Evolutionary conservation across 2,888 invertebrate species (phyloP), one percentile per base, ranked within the genome.

Genomic region (Erebia palarica): DNA sequence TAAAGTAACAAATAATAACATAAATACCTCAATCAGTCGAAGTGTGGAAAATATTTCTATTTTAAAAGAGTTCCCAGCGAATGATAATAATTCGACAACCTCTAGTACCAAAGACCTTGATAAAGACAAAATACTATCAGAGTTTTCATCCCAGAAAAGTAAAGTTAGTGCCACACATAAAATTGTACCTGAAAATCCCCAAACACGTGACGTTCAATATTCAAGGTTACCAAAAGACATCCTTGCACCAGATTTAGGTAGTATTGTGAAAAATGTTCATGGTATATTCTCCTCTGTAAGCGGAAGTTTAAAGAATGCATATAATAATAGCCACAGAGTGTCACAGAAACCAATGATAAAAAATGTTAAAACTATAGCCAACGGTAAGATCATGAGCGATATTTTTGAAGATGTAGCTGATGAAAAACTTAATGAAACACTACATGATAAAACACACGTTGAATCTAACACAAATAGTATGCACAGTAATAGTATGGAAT

Each of bases 221-320:
- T 71, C 86, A 0, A 80, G 87, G 51, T 77, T 91, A 78, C 89
- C 90, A 0, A 92, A 92, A 79, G 93, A 93, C 74, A 77, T 92
- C 0, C 69, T 92, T 1, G 84, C 90, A 0, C 92, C 90, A 83
- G 93, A 93, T 58, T 77, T 93, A 0, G 92, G 92, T 0, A 90
- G 85, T 72, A 89, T 94, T 1, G 92, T 93, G 1, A 93, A 93
- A 77, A 94, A 93, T 80, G 93, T 93, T 0, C 94, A 94, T 4
- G 93, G 93, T 0, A 90, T 94, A 77, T 93, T 94, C 73, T 92
- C 93, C 0, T 89, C 91, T 0, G 88, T 93, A 0, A 91, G 93
- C 7, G 93, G 93, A 0, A 92, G 90, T 65, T 77, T 94, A 7
- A 93, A 92, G 75, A 89, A 87, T 78, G 93, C 91, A 1, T 94